Evolutionary conservation across 1,140 invertebrate species (phyloP).

Genomic region (Aphaenogaster floridana): DNA sequence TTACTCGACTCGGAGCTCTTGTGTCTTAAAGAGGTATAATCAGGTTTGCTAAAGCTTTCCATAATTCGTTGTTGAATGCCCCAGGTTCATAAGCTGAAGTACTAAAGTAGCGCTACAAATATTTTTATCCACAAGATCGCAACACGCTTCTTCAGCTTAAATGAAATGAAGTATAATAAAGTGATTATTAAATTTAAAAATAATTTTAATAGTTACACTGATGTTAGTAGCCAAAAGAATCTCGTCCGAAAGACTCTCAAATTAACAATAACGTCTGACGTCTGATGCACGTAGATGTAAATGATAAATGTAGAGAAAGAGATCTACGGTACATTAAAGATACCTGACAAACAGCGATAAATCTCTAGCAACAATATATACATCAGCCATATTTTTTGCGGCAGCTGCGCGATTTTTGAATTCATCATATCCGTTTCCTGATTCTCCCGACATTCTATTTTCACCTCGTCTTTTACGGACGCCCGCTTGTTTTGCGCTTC

Average conservation of each 20-base stretch:
- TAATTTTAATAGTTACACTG: neutral
- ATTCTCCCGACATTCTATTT: slow-evolving; percentile 27
- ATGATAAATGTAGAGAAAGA: slow-evolving; percentile 18
- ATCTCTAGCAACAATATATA: neutral
- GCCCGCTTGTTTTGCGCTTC: neutral
- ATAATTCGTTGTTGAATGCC: slow-evolving; percentile 45
- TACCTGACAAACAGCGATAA: neutral
- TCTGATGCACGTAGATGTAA: neutral
- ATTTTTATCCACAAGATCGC: slow-evolving; percentile 8
- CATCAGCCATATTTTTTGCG: neutral
- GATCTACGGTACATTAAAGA: neutral
- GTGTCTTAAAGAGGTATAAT: slow-evolving; percentile 59
- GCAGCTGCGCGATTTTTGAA: slow-evolving; percentile 2
- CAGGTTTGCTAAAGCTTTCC: slow-evolving; percentile 49
- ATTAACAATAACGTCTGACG: neutral
- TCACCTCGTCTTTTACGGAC: neutral
- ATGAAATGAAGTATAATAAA: neutral
- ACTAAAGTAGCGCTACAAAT: slow-evolving; percentile 4
- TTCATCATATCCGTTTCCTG: neutral
- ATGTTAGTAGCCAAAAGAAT: neutral
- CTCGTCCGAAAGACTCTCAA: neutral
- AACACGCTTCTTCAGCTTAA: neutral
- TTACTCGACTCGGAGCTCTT: slow-evolving; percentile 42
- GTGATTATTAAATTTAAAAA: neutral
- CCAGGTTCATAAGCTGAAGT: slow-evolving; percentile 6